Evolutionary conservation across 2,797 vertebrate species (phyloP).

Genomic region (Petrocephalus sullivani): DNA sequence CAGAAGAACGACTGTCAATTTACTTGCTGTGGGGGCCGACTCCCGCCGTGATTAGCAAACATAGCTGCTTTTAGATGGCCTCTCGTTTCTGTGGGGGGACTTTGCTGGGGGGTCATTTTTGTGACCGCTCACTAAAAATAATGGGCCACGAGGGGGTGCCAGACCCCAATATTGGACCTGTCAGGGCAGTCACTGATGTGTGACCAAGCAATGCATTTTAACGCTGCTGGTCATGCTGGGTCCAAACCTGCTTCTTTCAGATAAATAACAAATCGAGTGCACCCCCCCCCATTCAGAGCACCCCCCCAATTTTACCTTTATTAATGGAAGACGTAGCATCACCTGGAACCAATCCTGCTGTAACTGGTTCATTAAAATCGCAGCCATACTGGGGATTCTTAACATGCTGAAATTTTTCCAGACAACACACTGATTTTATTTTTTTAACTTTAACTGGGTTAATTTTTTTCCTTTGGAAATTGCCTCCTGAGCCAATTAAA

Average conservation of each 20-base stretch:
- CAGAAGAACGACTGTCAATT: not conserved
- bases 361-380: constrained; percentile 29
- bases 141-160: not conserved
- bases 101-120: not conserved
- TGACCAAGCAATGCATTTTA: constrained; percentile 1
- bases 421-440: constrained; percentile 20
- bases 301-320: not conserved
- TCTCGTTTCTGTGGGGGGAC: not conserved
- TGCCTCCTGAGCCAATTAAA: constrained; percentile 10
- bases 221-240: not conserved
- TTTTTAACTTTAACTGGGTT: not conserved
- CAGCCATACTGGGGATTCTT: constrained; percentile 29
- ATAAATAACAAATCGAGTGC: not conserved
- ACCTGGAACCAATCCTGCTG: constrained; percentile 25
- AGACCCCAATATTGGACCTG: not conserved
- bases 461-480: constrained; percentile 9
- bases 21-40: not conserved
- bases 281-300: not conserved
- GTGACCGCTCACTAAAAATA: not conserved
- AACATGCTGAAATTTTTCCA: constrained; percentile 25
- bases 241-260: not conserved
- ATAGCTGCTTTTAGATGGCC: not conserved
- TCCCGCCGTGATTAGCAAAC: not conserved
- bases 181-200: not conserved
- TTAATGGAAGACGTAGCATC: constrained; percentile 4